Percentiles rank a stretch among this genome's conserved stretches.
Conservation (phyloP, 2,797 vertebrate species). For the Salmo trutta region DNA sequence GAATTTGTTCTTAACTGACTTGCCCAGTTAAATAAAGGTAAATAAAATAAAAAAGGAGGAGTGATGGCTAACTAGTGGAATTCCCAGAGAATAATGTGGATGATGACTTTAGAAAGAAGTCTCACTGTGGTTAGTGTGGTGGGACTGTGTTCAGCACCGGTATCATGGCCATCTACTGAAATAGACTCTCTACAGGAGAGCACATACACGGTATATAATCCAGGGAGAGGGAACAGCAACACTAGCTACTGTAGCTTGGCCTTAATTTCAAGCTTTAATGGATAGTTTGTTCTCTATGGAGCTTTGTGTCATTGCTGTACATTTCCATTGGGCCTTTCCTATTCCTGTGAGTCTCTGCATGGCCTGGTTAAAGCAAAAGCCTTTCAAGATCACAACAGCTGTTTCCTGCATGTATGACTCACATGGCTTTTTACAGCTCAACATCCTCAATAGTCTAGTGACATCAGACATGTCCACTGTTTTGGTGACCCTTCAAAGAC, state of each 20-base stretch:
- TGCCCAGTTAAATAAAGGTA: too few species aligned
- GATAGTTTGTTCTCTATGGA: conserved; percentile 16
- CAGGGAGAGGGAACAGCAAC: not conserved
- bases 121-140: conserved; percentile 1
- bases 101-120: conserved; percentile 28
- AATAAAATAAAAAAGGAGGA: not conserved
- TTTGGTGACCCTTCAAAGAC: conserved; percentile 5
- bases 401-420: conserved; percentile 53
- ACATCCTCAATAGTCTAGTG: not conserved
- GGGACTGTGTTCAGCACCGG: conserved; percentile 15
- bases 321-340: conserved; percentile 42
- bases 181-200: not conserved
- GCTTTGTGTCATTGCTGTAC: conserved; percentile 24
- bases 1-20: too few species aligned
- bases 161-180: not conserved
- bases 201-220: conserved; percentile 3
- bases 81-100: conserved; percentile 34
- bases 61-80: not conserved
- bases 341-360: not conserved
- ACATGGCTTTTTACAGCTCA: conserved; percentile 31
- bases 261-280: conserved; percentile 41
- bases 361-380: conserved; percentile 49
- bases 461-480: conserved; percentile 4
- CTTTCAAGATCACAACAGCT: conserved; percentile 63
- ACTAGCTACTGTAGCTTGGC: conserved; percentile 14